These are phyloP conservation scores for Archips xylosteana DNA, from an alignment of 2,888 invertebrate species.

Conservation along the genomic window DNA sequence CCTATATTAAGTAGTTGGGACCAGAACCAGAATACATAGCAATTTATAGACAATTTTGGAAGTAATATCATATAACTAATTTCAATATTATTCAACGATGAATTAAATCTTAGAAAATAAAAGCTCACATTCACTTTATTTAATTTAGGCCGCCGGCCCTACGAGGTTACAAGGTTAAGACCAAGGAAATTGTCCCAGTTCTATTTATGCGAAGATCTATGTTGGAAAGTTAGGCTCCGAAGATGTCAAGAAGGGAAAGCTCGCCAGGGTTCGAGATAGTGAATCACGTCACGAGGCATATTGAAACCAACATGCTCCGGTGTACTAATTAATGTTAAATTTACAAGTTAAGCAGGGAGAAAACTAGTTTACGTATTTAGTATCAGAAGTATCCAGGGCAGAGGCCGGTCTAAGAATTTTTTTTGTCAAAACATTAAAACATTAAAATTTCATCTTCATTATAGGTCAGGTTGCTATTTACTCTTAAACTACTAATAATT, in stretches of 20 bases:
- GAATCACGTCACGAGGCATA: slow-evolving; percentile 38
- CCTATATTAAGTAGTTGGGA: background rate
- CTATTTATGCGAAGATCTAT: slow-evolving; percentile 36
- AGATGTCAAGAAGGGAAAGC: slow-evolving; percentile 43
- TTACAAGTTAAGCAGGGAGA: background rate
- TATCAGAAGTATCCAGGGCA: too few species aligned
- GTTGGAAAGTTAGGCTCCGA: slow-evolving; percentile 35
- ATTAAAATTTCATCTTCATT: too few species aligned
- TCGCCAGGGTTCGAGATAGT: slow-evolving; percentile 39
- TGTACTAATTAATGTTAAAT: slow-evolving; percentile 35
- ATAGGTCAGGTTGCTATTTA: too few species aligned
- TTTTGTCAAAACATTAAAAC: too few species aligned
- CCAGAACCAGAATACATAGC: background rate
- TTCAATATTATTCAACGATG: too few species aligned
- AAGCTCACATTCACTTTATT: background rate
- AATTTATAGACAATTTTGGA: background rate
- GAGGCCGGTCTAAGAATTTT: too few species aligned
- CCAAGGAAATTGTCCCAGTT: slow-evolving; percentile 19
- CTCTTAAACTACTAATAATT: too few species aligned
- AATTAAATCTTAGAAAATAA: background rate
- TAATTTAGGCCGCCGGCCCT: background rate
- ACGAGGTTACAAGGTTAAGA: background rate
- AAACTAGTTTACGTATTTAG: background rate
- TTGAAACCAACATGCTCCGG: slow-evolving; percentile 30
- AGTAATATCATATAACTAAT: too few species aligned